Percentiles rank a stretch among this genome's conserved stretches.
Conservation (phyloP, 2,113 vertebrate species). For the Prunella fulvescens region DNA sequence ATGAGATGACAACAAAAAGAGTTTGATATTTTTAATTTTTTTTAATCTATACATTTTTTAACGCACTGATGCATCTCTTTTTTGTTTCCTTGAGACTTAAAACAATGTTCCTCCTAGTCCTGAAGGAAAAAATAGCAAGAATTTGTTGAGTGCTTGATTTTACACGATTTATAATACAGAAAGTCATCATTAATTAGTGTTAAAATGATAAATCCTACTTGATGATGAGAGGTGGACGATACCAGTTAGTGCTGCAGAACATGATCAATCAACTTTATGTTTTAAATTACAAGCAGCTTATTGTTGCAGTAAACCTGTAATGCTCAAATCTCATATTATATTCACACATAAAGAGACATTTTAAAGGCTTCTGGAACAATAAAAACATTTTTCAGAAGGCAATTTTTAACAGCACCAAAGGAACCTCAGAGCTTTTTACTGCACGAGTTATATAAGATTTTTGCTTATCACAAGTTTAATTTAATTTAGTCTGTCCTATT, state of each 20-base stretch:
- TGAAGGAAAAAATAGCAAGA: neutral
- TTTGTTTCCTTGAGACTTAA: neutral
- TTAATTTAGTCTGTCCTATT: slow-evolving; percentile 47
- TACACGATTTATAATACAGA: neutral
- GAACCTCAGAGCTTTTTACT: neutral
- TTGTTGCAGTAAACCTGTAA: slow-evolving; percentile 5
- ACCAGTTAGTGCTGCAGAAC: neutral
- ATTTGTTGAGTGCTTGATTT: neutral
- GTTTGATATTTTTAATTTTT: neutral
- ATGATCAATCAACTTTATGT: neutral
- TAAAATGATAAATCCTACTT: neutral
- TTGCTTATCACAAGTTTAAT: slow-evolving; percentile 46
- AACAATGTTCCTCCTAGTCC: neutral
- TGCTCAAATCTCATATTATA: neutral
- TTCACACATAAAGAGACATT: neutral
- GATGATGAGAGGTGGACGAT: neutral
- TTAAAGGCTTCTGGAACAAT: neutral
- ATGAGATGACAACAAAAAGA: neutral
- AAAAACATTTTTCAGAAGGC: neutral
- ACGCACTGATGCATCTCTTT: neutral
- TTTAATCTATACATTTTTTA: neutral
- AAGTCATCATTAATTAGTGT: neutral
- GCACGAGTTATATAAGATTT: slow-evolving; percentile 14
- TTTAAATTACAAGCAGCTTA: slow-evolving; percentile 11
- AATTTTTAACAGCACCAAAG: neutral